Base-by-base conservation (phyloP, 2,797 vertebrate genomes). In the Erpetoichthys calabaricus region DNA sequence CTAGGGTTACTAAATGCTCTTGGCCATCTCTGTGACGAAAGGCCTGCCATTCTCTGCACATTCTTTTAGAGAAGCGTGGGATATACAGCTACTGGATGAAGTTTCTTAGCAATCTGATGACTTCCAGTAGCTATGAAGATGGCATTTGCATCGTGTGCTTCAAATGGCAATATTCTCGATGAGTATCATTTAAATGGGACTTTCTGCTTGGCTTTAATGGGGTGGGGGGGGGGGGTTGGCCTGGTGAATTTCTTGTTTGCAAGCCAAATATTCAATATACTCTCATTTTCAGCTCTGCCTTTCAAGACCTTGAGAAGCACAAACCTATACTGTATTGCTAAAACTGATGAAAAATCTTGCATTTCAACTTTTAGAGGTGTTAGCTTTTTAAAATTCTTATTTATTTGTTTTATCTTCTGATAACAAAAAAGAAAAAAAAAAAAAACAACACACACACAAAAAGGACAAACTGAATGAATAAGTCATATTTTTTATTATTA, bases 241-340 rank as follows among this genome's bases (percentile, higher is more conserved):
- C 68, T 68, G 80, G 79, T 75, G 25, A 25, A 25, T 68, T 79
- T 77, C 76, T 84, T 76, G 59, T 80, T 82, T 77, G 77, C 85
- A 82, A 87, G 85, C 83, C 83, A 86, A 87, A 86, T 74, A 75
- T 83, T 76, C 79, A 80, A 76, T 79, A 80, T 81, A 78, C 82
- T 85, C 81, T 84, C 79, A 70, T 82, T 80, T 81, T 82, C 79
- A 83, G 78, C 84, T 84, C 79, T 86, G 85, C 86, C 84, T 86
- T 86, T 82, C 75, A 83, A 81, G 80, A 88, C 78, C 80, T 82
- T 85, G 82, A 87, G 82, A 88, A 88, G 86, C 86, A 88, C 86
- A 88, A 88, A 85, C 76, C 77, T 83, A 77, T 82, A 82, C 73
- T 83, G 79, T 82, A 49, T 7, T 74, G 74, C 77, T 80, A 65